Base-by-base conservation (phyloP, 2,113 vertebrate species). In the Epinephelus moara region DNA sequence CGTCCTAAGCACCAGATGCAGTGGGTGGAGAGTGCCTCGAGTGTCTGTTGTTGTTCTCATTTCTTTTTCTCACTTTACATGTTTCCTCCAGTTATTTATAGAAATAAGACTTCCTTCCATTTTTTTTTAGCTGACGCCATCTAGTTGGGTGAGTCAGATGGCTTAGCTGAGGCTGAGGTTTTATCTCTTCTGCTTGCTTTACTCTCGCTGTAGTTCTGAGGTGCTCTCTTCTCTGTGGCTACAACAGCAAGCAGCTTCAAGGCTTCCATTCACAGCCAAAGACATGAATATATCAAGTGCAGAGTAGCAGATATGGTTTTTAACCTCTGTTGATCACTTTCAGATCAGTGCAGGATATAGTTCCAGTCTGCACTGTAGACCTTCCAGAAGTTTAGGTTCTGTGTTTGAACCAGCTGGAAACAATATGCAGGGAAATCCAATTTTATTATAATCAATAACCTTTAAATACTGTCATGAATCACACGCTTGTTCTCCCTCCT, bases 11-110 rank as follows among this genome's bases (percentile, higher is more conserved):
- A 40, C n/a, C 37, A 77, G 42, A 81, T 59, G 71, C 9, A 63
- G 53, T 50, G 15, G 56, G 6, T 62, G 14, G 57, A 59, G 13
- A 52, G 55, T 40, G 12, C 50, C 14, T 78, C 19, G 68, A 71
- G 62, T 14, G 21, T 70, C 25, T 60, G 72, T 25, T 75, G 6
- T 40, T 27, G 53, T 71, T 81, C 25, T n/a, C 7, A 4, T 59
- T 60, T 72, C 9, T 81, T 63, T 66, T 27, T 53, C 45, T 42
- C 6, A 30, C 53, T 71, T 64, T 21, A 40, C 45, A 17, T 33
- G 30, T 17, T 86, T 79, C 78, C 72, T 85, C 45, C 3, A 37
- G 33, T 76, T 82, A 82, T 81, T 83, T 88, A 78, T 73, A 77
- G 53, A 69, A 66, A 8, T 17, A 14, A 53, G 7, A 68, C 57